Evolutionary conservation across 2,888 invertebrate species (phyloP).

Genomic region (Trichogramma dendrolimi): DNA sequence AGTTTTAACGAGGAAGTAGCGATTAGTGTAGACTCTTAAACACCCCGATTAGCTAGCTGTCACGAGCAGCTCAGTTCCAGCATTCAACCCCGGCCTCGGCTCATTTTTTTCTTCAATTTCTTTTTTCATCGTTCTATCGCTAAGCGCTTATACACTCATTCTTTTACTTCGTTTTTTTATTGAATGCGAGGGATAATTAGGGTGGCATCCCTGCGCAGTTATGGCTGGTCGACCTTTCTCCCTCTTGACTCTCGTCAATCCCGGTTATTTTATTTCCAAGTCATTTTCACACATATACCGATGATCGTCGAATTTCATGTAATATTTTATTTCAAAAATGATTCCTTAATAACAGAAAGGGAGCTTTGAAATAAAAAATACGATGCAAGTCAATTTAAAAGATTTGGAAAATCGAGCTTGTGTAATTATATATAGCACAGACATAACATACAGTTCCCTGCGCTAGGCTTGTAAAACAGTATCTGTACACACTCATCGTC

Average conservation of each 20-base stretch:
- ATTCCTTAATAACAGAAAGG: too few species aligned
- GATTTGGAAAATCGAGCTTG: too few species aligned
- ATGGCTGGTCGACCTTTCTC: conserved; percentile 32
- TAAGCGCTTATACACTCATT: conserved; percentile 29
- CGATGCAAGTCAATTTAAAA: too few species aligned
- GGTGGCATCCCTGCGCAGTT: conserved; percentile 50
- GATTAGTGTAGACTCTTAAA: conserved; percentile 53
- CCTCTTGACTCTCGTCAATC: conserved; percentile 5
- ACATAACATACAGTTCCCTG: too few species aligned
- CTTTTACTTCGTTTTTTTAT: conserved; percentile 40
- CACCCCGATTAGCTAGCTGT: conserved; percentile 53
- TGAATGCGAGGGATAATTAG: conserved; percentile 49
- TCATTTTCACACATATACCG: neutral
- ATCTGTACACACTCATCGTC: too few species aligned
- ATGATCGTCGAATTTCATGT: neutral
- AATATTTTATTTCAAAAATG: neutral
- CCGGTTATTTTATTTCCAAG: neutral
- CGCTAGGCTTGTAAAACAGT: too few species aligned
- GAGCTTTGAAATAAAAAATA: too few species aligned
- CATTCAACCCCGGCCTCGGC: conserved; percentile 43
- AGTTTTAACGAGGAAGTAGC: conserved; percentile 51
- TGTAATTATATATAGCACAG: too few species aligned
- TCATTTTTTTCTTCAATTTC: conserved; percentile 52
- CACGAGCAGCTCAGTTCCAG: conserved; percentile 45
- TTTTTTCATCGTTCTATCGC: conserved; percentile 34